Conservation (phyloP, 37 sponge, comb jelly and placozoan species). For the Lycopodina hypogea region DNA sequence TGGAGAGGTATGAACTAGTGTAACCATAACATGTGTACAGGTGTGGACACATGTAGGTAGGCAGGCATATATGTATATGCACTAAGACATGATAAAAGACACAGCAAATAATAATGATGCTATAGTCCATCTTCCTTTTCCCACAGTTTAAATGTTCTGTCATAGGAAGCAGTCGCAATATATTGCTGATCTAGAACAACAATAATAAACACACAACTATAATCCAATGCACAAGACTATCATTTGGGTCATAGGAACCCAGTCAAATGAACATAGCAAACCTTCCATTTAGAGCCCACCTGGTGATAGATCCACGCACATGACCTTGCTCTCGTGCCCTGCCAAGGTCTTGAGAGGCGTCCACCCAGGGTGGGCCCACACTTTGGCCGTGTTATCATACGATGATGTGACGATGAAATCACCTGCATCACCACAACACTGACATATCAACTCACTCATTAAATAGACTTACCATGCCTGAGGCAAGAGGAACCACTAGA, state of each 20-base stretch:
- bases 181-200: slow-evolving; percentile 46
- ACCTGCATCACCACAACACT: slow-evolving; percentile 23
- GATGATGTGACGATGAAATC: slow-evolving; percentile 77
- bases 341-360: slow-evolving; percentile 93
- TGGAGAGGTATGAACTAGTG: too few relatives aligned
- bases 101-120: too few relatives aligned
- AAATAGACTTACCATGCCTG: too few relatives aligned
- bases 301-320: slow-evolving; percentile 93
- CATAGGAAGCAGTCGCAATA: slow-evolving; percentile 93
- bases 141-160: slow-evolving; percentile 99
- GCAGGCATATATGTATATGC: too few relatives aligned
- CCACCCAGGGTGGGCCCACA: slow-evolving; percentile 98
- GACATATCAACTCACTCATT: background rate
- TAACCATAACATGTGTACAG: too few relatives aligned
- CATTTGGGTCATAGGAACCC: background rate
- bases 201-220: background rate
- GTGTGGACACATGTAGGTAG: too few relatives aligned
- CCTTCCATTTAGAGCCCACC: slow-evolving; percentile 47
- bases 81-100: too few relatives aligned
- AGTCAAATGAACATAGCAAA: too few relatives aligned
- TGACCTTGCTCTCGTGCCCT: slow-evolving; percentile 96
- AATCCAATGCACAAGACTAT: background rate
- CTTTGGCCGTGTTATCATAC: slow-evolving; percentile 94
- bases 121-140: slow-evolving; percentile 40
- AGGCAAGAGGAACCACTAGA: too few relatives aligned